Conservation (phyloP, 2,888 invertebrate species). For the Drosophila leonis region DNA sequence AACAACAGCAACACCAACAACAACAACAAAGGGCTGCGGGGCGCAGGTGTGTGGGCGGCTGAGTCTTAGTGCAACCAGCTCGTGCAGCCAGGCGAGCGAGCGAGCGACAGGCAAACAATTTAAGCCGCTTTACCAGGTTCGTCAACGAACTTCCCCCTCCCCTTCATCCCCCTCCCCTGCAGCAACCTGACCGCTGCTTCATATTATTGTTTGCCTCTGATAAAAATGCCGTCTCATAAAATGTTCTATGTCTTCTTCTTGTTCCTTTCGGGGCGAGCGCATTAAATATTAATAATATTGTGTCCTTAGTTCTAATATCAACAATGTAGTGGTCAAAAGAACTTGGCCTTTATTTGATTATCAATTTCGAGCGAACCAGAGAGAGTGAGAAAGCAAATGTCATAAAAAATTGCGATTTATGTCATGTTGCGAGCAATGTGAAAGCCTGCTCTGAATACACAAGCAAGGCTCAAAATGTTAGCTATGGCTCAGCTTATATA, state of each 20-base stretch:
- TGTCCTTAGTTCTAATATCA: constrained; percentile 71
- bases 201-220: constrained; percentile 48
- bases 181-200: neutral
- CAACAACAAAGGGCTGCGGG: constrained; percentile 10
- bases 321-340: constrained; percentile 47
- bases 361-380: constrained; percentile 34
- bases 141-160: constrained; percentile 46
- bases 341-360: constrained; percentile 53
- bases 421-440: constrained; percentile 9
- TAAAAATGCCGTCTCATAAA: constrained; percentile 59
- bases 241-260: constrained; percentile 24
- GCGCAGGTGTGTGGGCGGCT: neutral
- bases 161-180: too few species aligned
- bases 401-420: constrained; percentile 56
- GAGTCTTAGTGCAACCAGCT: constrained; percentile 27
- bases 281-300: constrained; percentile 78
- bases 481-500: neutral
- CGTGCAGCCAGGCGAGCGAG: constrained; percentile 19
- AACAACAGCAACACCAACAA: constrained; percentile 50
- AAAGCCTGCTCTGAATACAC: constrained; percentile 2
- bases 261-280: constrained; percentile 48
- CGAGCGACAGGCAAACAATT: constrained; percentile 59
- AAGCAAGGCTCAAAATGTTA: neutral
- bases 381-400: constrained; percentile 17
- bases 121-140: constrained; percentile 75